Percentiles rank a stretch among this genome's conserved stretches.
Conservation (phyloP, 1,140 invertebrate species). For the Habropoda laboriosa region DNA sequence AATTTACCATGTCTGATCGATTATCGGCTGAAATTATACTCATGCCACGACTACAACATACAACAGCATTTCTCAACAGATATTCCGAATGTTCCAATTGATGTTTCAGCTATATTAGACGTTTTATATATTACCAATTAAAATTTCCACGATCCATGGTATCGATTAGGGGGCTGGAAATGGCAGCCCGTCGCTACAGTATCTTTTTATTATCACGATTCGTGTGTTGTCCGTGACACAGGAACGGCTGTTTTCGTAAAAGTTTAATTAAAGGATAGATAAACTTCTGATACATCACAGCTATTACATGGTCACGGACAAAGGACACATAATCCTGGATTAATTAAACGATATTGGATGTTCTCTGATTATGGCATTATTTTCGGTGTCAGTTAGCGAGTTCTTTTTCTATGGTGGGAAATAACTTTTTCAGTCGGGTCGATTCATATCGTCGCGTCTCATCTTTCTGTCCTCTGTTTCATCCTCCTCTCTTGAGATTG, state of each 20-base stretch:
- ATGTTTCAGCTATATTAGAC: neutral
- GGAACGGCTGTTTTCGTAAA: neutral
- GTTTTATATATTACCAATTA: neutral
- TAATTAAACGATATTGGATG: neutral
- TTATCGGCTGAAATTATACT: constrained; percentile 10
- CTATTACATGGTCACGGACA: neutral
- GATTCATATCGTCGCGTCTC: neutral
- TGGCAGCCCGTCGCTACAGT: constrained; percentile 25
- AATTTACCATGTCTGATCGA: constrained; percentile 17
- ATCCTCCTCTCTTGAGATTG: neutral
- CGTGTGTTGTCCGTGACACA: constrained; percentile 6
- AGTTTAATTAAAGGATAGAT: neutral
- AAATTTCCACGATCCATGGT: constrained; percentile 15
- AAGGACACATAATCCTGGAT: neutral
- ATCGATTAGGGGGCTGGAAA: constrained; percentile 16
- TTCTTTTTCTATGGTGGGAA: neutral
- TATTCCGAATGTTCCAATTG: neutral
- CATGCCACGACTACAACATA: neutral
- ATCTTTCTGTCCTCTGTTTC: neutral
- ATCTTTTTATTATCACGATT: neutral
- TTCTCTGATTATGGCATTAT: constrained; percentile 33
- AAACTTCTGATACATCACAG: too few species aligned
- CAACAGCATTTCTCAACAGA: neutral
- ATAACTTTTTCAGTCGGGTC: too few species aligned
- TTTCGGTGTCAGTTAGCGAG: constrained; percentile 61